Conservation (phyloP, 2,888 invertebrate genomes). For the Phrixothrix hirtus region DNA sequence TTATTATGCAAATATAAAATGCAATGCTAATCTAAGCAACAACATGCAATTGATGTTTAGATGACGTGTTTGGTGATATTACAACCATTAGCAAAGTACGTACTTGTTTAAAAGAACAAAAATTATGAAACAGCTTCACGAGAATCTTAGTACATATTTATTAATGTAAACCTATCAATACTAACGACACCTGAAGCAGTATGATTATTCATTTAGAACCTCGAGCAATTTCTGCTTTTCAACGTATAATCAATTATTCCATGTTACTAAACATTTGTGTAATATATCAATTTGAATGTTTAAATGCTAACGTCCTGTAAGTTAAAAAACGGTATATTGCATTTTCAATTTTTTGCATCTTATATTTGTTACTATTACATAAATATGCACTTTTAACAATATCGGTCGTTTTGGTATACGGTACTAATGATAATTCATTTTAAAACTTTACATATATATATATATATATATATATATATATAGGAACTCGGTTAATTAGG, state of each 20-base stretch:
- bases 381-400: no score
- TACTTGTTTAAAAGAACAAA: constrained; percentile 14
- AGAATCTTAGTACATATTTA: constrained; percentile 13
- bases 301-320: no score
- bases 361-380: no score
- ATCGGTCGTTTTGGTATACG: no score
- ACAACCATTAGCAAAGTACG: constrained; percentile 18
- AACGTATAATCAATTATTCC: constrained; percentile 15
- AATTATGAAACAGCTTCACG: constrained; percentile 18
- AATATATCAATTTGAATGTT: no score
- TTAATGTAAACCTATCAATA: constrained; percentile 20
- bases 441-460: no score
- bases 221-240: constrained; percentile 19
- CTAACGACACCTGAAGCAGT: constrained; percentile 13
- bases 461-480: no score
- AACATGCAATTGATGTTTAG: constrained; percentile 23
- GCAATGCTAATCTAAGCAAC: constrained; percentile 23
- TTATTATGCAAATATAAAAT: constrained; percentile 26
- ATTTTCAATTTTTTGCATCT: no score
- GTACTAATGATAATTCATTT: no score
- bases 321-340: no score
- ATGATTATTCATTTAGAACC: constrained; percentile 22
- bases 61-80: constrained; percentile 24
- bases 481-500: no score
- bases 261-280: constrained; percentile 9